Conservation (phyloP, 2,888 invertebrate species). For the Stratiomys singularior region DNA sequence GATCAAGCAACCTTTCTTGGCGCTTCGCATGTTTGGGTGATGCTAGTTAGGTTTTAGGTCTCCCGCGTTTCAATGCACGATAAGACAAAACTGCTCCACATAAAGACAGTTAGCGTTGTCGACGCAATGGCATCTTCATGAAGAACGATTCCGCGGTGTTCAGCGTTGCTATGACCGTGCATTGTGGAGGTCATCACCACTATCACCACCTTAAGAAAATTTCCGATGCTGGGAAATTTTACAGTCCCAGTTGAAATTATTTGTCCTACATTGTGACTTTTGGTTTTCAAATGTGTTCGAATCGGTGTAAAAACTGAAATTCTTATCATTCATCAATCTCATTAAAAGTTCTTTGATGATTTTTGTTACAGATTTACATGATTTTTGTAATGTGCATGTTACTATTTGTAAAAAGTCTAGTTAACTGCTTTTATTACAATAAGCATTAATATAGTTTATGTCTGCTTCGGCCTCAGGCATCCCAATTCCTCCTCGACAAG, state of each 20-base stretch:
- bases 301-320: too few relatives aligned
- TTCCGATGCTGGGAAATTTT: background rate
- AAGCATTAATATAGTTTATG: too few relatives aligned
- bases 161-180: conserved; percentile 1
- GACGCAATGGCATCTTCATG: conserved; percentile 28
- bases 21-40: background rate
- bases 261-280: background rate
- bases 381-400: too few relatives aligned
- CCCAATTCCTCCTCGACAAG: too few relatives aligned
- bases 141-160: too few relatives aligned
- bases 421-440: too few relatives aligned
- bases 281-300: too few relatives aligned
- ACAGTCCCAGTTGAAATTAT: background rate
- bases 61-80: background rate
- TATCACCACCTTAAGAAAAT: conserved; percentile 29
- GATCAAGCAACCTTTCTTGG: conserved; percentile 25
- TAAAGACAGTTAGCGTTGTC: conserved; percentile 32
- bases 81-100: conserved; percentile 39
- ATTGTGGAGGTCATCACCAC: conserved; percentile 34
- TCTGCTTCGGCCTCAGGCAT: too few relatives aligned
- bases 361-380: too few relatives aligned
- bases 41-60: background rate
- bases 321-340: too few relatives aligned
- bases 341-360: too few relatives aligned
- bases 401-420: too few relatives aligned